Percentiles rank a stretch among this genome's conserved stretches.
phyloP scores from a whole-genome alignment of 2,113 vertebrate genomes.

The Porphyrio hochstetteri region DNA sequence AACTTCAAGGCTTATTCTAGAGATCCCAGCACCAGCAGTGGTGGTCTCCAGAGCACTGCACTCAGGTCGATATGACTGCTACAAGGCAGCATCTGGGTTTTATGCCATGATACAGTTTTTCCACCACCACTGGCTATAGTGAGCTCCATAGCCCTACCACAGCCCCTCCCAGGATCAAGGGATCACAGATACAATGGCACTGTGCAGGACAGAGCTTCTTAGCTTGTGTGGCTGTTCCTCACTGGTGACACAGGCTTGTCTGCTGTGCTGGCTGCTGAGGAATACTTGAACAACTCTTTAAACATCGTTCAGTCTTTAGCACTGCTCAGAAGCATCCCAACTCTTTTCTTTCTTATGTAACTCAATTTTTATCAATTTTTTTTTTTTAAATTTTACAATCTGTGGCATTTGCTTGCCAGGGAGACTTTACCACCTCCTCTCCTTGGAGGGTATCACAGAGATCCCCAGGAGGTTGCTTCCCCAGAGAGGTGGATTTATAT shows the following conservation, averaged over 20 bases:
- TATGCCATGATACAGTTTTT: background rate
- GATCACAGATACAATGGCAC: background rate
- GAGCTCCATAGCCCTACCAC: background rate
- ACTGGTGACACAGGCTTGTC: background rate
- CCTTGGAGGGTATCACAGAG: background rate
- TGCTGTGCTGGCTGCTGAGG: background rate
- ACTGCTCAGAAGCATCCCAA: background rate
- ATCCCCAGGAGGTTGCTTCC: background rate
- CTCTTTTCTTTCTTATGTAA: background rate
- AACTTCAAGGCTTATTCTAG: background rate
- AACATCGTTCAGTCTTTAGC: background rate
- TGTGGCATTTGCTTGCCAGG: background rate
- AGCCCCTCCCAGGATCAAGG: background rate
- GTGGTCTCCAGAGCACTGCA: background rate
- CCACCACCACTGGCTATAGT: background rate
- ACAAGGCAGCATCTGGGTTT: background rate
- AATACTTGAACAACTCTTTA: background rate
- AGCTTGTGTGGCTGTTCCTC: background rate
- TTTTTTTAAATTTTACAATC: background rate
- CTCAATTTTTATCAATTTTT: background rate
- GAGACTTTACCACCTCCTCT: background rate
- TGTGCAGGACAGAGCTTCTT: background rate
- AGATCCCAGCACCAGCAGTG: background rate
- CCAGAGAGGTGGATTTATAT: background rate
- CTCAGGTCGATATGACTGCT: background rate